Percentiles rank a stretch among this genome's conserved stretches.
Conservation (phyloP, 2,888 invertebrate species). For the Volucella inflata region DNA sequence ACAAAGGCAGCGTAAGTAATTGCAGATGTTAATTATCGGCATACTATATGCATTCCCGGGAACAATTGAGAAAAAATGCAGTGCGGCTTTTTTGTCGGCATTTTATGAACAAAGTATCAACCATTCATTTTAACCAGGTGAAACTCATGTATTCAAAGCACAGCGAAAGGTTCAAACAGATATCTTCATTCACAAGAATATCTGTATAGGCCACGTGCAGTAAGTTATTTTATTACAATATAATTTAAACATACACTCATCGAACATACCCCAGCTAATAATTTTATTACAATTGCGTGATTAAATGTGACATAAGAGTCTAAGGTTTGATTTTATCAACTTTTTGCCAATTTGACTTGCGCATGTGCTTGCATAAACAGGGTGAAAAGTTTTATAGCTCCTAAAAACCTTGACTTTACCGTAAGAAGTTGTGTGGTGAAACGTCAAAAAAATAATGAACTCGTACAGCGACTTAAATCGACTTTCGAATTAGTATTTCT, state of each 20-base stretch:
- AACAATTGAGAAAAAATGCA: no score
- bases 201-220: background rate
- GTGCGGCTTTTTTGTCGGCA: no score
- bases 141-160: no score
- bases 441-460: background rate
- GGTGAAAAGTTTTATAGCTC: background rate
- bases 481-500: background rate
- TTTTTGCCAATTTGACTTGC: constrained; percentile 20
- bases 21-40: no score
- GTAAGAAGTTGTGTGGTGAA: constrained; percentile 11
- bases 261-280: background rate
- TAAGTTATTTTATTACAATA: constrained; percentile 6
- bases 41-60: no score
- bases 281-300: constrained; percentile 38
- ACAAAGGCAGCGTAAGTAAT: no score
- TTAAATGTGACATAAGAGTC: constrained; percentile 10
- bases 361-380: constrained; percentile 12
- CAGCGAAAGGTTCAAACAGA: no score
- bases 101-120: no score
- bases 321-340: constrained; percentile 11
- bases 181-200: constrained; percentile 1
- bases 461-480: background rate
- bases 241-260: background rate
- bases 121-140: no score
- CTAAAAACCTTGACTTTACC: constrained; percentile 5